phyloP scores from a whole-genome alignment of 2,888 invertebrate species.

The Cybosia mesomella region DNA sequence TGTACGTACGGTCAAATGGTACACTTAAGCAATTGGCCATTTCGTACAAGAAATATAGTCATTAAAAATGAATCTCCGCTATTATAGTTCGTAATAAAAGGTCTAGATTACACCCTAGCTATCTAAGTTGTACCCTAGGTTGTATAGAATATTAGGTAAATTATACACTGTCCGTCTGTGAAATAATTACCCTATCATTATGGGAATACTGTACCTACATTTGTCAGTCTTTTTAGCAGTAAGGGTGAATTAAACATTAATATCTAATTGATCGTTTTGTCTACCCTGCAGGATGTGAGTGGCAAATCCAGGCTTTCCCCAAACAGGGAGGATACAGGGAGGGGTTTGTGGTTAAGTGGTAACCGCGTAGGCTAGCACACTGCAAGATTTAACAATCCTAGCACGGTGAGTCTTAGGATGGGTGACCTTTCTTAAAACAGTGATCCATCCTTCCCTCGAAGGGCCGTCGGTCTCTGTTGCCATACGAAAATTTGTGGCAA shows the following conservation, averaged over 20 bases:
- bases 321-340: not conserved
- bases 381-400: too few species aligned
- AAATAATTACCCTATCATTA: conserved; percentile 31
- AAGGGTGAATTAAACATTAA: conserved; percentile 1
- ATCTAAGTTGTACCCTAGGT: conserved; percentile 32
- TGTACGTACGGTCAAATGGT: not conserved
- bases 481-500: too few species aligned
- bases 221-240: conserved; percentile 24
- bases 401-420: too few species aligned
- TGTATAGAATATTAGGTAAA: conserved; percentile 30
- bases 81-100: conserved; percentile 10
- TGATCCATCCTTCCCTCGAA: too few species aligned
- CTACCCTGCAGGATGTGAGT: not conserved
- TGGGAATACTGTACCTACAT: not conserved
- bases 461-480: too few species aligned
- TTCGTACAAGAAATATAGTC: conserved; percentile 18
- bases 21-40: conserved; percentile 25
- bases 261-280: conserved; percentile 11
- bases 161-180: conserved; percentile 13
- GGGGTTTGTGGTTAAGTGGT: not conserved
- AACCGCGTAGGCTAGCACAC: too few species aligned
- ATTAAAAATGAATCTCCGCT: conserved; percentile 32
- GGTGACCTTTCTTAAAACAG: too few species aligned
- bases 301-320: not conserved
- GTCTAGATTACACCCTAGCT: conserved; percentile 26